A percentile compares a stretch with the other conserved stretches of the same genome.
phyloP scores from a whole-genome alignment of 2,888 invertebrate genomes.

The Crematogaster levior region DNA sequence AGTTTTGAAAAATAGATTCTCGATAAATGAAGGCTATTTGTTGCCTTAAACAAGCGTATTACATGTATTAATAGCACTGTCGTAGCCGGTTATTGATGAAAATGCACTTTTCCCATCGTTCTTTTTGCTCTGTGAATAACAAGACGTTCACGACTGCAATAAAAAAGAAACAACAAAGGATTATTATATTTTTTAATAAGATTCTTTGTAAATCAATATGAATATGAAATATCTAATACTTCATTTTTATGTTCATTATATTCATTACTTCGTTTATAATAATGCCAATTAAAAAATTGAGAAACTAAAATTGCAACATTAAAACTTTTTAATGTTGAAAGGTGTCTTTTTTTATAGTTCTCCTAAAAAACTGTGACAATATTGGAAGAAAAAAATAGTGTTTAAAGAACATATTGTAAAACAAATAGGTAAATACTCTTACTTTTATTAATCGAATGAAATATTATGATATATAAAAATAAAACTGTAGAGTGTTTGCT shows the following conservation, averaged over 20 bases:
- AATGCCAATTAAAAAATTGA: neutral
- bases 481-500: neutral
- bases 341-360: neutral
- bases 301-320: neutral
- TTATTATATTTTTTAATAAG: neutral
- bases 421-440: neutral
- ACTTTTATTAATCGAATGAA: slow-evolving; percentile 4
- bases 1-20: slow-evolving; percentile 38
- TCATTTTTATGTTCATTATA: neutral
- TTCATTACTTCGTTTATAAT: too few relatives aligned
- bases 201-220: neutral
- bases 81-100: neutral
- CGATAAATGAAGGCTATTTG: slow-evolving; percentile 26
- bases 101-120: neutral
- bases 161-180: neutral
- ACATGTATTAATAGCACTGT: slow-evolving; percentile 14
- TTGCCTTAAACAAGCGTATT: slow-evolving; percentile 28
- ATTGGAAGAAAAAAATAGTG: neutral
- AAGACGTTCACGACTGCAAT: neutral
- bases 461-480: neutral
- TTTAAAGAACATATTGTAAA: neutral
- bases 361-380: neutral
- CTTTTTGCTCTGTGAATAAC: neutral
- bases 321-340: neutral
- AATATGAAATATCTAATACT: neutral